Evolutionary conservation across 1,140 invertebrate genomes (phyloP).

Genomic region (Diorhabda sublineata): DNA sequence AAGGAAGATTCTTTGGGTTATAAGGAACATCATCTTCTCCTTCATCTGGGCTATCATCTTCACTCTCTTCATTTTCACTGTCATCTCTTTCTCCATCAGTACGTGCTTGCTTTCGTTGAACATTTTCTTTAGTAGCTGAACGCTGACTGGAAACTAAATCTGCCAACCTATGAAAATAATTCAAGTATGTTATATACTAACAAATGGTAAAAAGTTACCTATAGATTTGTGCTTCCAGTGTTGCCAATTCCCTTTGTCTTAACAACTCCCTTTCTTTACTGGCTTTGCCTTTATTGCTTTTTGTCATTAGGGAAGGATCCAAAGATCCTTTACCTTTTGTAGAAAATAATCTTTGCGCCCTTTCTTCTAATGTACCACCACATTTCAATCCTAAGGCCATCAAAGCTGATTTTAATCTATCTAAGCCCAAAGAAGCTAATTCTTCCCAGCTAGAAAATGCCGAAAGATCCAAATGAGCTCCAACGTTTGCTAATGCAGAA

Average conservation of each 20-base stretch:
- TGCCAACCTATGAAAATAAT: conserved; percentile 57
- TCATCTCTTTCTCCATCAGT: conserved; percentile 92
- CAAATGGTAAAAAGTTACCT: conserved; percentile 49
- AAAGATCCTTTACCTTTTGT: conserved; percentile 92
- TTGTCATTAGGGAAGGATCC: conserved; percentile 87
- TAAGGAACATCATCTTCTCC: conserved; percentile 90
- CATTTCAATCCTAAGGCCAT: conserved; percentile 98
- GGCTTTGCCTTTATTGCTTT: conserved; percentile 68
- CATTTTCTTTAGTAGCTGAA: conserved; percentile 93
- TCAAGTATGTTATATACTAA: not conserved
- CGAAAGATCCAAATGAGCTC: conserved; percentile 93
- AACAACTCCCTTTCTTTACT: conserved; percentile 67
- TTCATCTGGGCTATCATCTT: conserved; percentile 81
- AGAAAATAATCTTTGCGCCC: conserved; percentile 90
- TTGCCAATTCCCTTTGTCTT: conserved; percentile 76
- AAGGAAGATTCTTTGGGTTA: conserved; percentile 98
- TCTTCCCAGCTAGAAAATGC: conserved; percentile 98
- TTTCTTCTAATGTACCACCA: conserved; percentile 93
- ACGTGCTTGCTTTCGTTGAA: conserved; percentile 95
- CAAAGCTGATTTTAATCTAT: conserved; percentile 94
- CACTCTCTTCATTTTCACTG: conserved; percentile 86
- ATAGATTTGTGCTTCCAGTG: conserved; percentile 86
- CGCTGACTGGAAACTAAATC: conserved; percentile 81
- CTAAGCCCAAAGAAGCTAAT: conserved; percentile 90
- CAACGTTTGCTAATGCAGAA: conserved; percentile 85